Conservation (phyloP, 2,888 invertebrate species). For the Drosophila putrida region DNA sequence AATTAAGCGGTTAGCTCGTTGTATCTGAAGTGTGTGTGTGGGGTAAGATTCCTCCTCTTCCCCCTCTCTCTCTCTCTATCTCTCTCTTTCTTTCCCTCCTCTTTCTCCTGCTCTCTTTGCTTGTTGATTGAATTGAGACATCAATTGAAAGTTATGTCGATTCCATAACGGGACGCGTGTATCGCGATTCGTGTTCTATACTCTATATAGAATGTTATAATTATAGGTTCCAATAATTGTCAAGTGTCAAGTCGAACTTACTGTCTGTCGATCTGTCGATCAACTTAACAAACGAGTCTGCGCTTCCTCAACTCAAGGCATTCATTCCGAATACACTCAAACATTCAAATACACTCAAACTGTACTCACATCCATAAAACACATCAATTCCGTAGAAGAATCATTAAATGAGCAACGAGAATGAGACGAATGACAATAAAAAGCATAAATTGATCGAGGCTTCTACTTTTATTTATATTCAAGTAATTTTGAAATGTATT, state of each 20-base stretch:
- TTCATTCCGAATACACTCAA: constrained; percentile 12
- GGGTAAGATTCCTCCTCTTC: background rate
- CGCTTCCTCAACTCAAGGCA: constrained; percentile 62
- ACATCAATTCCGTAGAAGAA: constrained; percentile 4
- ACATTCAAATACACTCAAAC: constrained; percentile 15
- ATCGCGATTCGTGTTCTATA: constrained; percentile 10
- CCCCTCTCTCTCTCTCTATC: background rate
- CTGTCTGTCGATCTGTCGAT: constrained; percentile 22
- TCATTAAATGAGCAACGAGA: constrained; percentile 4
- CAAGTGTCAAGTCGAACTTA: constrained; percentile 47
- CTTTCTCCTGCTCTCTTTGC: constrained; percentile 7
- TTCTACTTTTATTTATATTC: constrained; percentile 15
- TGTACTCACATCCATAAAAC: background rate
- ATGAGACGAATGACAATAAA: constrained; percentile 5
- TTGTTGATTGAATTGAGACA: constrained; percentile 68
- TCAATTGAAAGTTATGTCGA: constrained; percentile 71
- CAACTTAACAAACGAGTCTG: constrained; percentile 18
- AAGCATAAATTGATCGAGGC: constrained; percentile 36
- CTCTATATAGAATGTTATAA: constrained; percentile 59
- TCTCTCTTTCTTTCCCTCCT: constrained; percentile 13
- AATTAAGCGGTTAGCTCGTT: constrained; percentile 63
- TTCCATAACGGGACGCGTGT: constrained; percentile 56
- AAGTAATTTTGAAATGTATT: too few species aligned
- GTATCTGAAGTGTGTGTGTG: constrained; percentile 6
- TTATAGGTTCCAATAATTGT: constrained; percentile 73